Evolutionary conservation across 23 tunicate genomes (phyloP), one percentile per base, ranked within the genome.

Genomic region (Aplidium turbinatum): DNA sequence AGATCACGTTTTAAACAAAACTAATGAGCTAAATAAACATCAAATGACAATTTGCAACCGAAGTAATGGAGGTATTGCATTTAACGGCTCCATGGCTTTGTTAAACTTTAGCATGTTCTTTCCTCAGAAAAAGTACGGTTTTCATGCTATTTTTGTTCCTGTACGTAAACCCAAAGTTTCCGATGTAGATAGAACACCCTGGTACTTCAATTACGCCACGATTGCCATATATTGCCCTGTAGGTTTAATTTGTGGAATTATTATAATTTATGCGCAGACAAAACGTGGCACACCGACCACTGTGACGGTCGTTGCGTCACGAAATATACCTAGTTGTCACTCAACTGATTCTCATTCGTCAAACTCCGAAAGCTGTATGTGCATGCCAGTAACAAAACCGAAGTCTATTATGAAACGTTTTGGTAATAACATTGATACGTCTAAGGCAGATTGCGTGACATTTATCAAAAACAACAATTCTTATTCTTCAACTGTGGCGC

Each of bases 181-280:
- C 19, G 16, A 72, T 25, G n/a, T 24, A 53, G 11, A n/a, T 18
- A 0, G 63, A 9, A 24, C 24, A 52, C 82, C 82, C 7, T 77
- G 82, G 82, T 77, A 58, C 33, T 27, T 58, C 4, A 77, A 62
- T 34, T 77, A 77, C 38, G 67, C 72, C 35, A 34, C 72, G 4
- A 28, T 77, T 9, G 72, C 24, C 7, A 61, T 77, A 26, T 77
- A 39, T 35, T 22, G 28, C 3, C 82, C 82, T 3, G 26, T 77
- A 5, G 82, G 82, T 0, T 4, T 77, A 3, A 26, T 77, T 4
- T 38, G 39, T 4, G 82, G 82, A 57, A 42, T 58, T 31, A 35
- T 38, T 16, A 74, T 74, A 9, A 74, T 74, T 9, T 55, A 56
- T 23, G n/a, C n/a, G n/a, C n/a, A n/a, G n/a, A n/a, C n/a, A n/a